phyloP scores from a whole-genome alignment of 2,113 vertebrate genomes.

The Gulo gulo region DNA sequence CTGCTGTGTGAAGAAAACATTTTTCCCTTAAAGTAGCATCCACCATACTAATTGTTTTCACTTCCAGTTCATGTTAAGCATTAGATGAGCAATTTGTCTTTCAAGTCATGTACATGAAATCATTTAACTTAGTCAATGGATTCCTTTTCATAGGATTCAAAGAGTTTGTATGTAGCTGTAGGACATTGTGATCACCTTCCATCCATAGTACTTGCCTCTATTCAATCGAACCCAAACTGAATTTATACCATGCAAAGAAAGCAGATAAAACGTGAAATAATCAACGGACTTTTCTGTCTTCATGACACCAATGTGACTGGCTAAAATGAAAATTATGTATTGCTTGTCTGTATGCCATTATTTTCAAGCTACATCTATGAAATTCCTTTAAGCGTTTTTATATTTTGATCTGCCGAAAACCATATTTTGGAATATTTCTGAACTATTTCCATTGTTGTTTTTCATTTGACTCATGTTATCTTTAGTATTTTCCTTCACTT shows the following conservation, averaged over 20 bases:
- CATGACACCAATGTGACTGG: not conserved
- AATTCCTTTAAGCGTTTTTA: not conserved
- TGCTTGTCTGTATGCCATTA: not conserved
- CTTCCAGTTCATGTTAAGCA: slow-evolving; percentile 51
- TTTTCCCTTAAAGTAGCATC: slow-evolving; percentile 75
- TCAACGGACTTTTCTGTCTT: not conserved
- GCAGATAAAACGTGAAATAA: not conserved
- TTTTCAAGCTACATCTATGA: not conserved
- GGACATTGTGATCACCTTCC: not conserved
- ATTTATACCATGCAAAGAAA: not conserved
- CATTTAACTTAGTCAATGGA: not conserved
- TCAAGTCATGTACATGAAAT: not conserved
- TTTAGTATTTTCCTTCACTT: not conserved
- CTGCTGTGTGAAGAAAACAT: slow-evolving; percentile 73
- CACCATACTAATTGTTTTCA: slow-evolving; percentile 34
- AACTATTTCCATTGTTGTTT: not conserved
- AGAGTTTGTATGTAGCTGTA: not conserved
- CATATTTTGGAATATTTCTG: not conserved
- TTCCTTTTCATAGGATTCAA: not conserved
- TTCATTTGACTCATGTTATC: not conserved
- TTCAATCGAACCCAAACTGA: slow-evolving; percentile 16
- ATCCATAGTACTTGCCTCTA: not conserved
- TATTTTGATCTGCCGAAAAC: not conserved
- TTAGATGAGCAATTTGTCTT: slow-evolving; percentile 43
- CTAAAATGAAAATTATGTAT: not conserved